phyloP scores from a whole-genome alignment of 2,888 invertebrate species.

The Calameuta pallipes region DNA sequence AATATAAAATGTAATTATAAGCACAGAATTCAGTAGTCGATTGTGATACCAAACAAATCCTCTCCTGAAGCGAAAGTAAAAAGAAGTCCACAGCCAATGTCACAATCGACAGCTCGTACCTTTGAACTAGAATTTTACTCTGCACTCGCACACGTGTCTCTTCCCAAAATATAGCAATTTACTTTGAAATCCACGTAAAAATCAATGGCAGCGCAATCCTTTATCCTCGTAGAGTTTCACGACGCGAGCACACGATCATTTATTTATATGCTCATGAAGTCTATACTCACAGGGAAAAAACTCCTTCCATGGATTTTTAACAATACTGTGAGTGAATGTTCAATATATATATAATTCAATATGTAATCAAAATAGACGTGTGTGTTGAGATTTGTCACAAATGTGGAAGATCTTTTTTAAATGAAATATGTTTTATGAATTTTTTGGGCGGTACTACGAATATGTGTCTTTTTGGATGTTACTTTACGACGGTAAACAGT shows the following conservation, averaged over 20 bases:
- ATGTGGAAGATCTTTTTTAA: slow-evolving; percentile 26
- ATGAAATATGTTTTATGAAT: slow-evolving; percentile 32
- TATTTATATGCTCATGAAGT: no score
- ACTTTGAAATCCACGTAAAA: neutral
- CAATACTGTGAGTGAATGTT: no score
- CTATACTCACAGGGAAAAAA: no score
- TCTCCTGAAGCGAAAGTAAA: slow-evolving; percentile 12
- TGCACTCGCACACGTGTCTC: slow-evolving; percentile 25
- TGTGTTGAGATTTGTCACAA: neutral
- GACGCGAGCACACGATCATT: no score
- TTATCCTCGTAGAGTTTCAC: neutral
- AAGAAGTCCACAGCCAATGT: slow-evolving; percentile 52
- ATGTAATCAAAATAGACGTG: no score
- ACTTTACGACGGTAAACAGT: slow-evolving; percentile 26
- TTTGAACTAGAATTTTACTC: slow-evolving; percentile 26
- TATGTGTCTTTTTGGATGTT: slow-evolving; percentile 33
- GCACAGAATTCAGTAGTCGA: no score
- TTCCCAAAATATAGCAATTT: slow-evolving; percentile 33
- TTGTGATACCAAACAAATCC: no score
- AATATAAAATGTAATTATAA: slow-evolving; percentile 19
- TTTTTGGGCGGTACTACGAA: slow-evolving; percentile 27
- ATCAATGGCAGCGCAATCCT: no score
- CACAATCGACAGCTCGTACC: slow-evolving; percentile 17
- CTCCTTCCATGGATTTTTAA: no score
- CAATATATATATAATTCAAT: no score